Base-by-base conservation (phyloP, 2,797 vertebrate species). In the Holocentrus rufus region DNA sequence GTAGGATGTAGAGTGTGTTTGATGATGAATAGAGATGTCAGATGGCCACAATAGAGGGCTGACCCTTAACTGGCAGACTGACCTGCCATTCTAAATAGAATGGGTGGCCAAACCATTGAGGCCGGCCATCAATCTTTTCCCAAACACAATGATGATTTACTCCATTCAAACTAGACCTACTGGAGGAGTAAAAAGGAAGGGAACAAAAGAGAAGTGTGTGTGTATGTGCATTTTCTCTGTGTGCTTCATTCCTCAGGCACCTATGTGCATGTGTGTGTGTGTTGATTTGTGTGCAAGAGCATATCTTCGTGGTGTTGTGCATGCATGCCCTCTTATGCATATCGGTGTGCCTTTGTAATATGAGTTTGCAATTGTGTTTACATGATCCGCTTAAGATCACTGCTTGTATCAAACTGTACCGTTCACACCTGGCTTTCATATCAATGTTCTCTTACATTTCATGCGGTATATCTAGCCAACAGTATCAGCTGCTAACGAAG, bases 1-100 rank as follows among this genome's bases (percentile, higher is more conserved):
- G 81, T 69, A 71, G 83, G 85, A 85, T 69, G 66, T 75, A 85
- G 82, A 46, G 46, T 58, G 84, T 58, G 64, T 65, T 66, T 57
- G 52, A 80, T 86, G 89, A 90, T 90, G 80, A 92, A 92, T 90
- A 79, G 87, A 86, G 82, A 91, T 74, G 90, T 90, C 90, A 90
- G 52, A 67, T 31, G 72, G 76, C 73, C 88, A 91, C 89, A 91
- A 87, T 78, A 76, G 74, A 89, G 84, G 81, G 79, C 50, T 81
- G 71, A 76, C 79, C 80, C 76, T 85, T 82, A 87, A 89, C 89
- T 82, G 87, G 76, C 66, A 52, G 60, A 80, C 79, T 86, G 90
- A 91, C 89, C 88, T 30, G 81, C 77, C 50, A 62, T 55, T 87
- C 74, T 76, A 74, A 90, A 89, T 85, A 87, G 85, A 88, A 92